A percentile compares a stretch with the other conserved stretches of the same genome.
Conservation (phyloP, 2,797 vertebrate species). For the Heteromormyrus szaboi region DNA sequence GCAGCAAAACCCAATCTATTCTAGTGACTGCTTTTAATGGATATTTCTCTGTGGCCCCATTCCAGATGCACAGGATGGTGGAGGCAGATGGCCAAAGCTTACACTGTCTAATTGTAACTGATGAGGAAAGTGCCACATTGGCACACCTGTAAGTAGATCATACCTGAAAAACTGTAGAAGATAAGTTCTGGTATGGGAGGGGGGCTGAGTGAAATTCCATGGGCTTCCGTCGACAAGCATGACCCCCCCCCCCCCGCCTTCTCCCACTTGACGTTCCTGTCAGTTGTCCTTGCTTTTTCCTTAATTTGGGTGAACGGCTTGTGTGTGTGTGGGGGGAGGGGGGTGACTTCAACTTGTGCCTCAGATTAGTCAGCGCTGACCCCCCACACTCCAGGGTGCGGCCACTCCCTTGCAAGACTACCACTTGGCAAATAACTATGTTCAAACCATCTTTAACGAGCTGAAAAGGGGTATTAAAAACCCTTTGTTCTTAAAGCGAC, state of each 20-base stretch:
- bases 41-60: constrained; percentile 36
- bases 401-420: constrained; percentile 9
- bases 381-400: not conserved
- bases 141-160: constrained; percentile 55
- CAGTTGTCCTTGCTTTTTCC: not conserved
- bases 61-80: constrained; percentile 64
- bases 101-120: constrained; percentile 69
- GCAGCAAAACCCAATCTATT: not conserved
- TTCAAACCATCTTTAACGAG: constrained; percentile 42
- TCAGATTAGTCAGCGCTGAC: not conserved
- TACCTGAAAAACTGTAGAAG: not conserved
- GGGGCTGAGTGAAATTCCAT: not conserved
- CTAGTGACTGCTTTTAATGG: not conserved
- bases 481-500: constrained; percentile 52
- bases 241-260: not conserved
- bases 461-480: constrained; percentile 57
- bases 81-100: constrained; percentile 66
- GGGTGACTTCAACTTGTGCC: not conserved
- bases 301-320: not conserved
- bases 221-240: not conserved
- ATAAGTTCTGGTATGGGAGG: not conserved
- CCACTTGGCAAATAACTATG: not conserved
- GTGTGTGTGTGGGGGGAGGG: not conserved
- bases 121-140: constrained; percentile 68
- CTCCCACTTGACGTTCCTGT: constrained; percentile 24